Conservation (phyloP, 1,140 invertebrate genomes). For the Bicyclus anynana region DNA sequence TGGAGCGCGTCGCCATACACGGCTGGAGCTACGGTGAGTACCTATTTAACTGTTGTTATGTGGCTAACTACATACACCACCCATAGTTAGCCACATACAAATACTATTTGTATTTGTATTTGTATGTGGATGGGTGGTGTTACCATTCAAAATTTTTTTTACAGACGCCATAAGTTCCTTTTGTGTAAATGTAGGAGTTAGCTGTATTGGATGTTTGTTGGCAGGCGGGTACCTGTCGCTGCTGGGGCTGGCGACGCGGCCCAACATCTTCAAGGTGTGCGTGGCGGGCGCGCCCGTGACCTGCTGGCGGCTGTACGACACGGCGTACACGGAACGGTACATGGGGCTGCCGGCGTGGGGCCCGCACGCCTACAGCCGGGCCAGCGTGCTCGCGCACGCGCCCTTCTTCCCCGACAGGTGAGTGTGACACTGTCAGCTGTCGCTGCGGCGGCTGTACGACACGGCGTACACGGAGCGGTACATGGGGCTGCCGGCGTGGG, state of each 20-base stretch:
- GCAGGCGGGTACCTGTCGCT: conserved; percentile 89
- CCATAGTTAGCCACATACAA: no score
- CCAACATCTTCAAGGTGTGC: conserved; percentile 91
- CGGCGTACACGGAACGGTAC: conserved; percentile 98
- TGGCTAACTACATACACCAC: no score
- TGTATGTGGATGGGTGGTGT: no score
- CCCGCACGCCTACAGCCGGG: conserved; percentile 59
- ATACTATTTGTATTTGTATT: no score
- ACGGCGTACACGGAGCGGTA: conserved; percentile 99
- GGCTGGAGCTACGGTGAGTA: conserved; percentile 97
- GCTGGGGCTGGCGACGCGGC: conserved; percentile 90
- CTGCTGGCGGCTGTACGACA: conserved; percentile 95
- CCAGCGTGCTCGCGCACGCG: conserved; percentile 79
- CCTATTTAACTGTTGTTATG: no score
- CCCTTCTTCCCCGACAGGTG: conserved; percentile 90
- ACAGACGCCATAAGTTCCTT: no score
- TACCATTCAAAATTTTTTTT: no score
- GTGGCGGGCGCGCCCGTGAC: conserved; percentile 98
- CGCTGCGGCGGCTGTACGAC: conserved; percentile 94
- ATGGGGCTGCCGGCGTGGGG: conserved; percentile 89
- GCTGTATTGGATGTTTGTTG: neutral
- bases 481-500: conserved; percentile 89
- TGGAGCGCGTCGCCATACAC: conserved; percentile 94
- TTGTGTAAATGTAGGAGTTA: no score
- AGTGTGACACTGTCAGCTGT: no score